phyloP scores from a whole-genome alignment of 2,113 vertebrate genomes.

The Tetrax tetrax region DNA sequence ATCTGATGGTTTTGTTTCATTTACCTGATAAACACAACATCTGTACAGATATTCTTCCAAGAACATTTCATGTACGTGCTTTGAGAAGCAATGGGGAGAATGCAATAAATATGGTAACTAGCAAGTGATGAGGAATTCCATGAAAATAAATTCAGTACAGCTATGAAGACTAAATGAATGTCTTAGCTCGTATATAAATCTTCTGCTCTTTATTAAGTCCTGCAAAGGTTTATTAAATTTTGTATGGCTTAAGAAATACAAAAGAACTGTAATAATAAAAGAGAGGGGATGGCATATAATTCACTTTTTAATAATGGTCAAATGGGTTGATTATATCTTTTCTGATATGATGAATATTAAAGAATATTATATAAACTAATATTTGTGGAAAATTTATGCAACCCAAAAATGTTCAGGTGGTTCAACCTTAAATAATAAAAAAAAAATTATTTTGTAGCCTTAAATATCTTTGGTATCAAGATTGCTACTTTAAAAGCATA shows the following conservation, averaged over 20 bases:
- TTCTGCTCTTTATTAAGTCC: constrained; percentile 73
- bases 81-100: constrained; percentile 40
- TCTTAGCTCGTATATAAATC: constrained; percentile 74
- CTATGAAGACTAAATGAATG: constrained; percentile 55
- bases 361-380: constrained; percentile 38
- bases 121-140: constrained; percentile 56
- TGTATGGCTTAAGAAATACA: constrained; percentile 63
- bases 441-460: neutral
- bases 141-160: constrained; percentile 67
- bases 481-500: neutral
- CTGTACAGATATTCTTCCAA: neutral
- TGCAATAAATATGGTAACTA: constrained; percentile 58
- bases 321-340: constrained; percentile 53
- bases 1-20: neutral
- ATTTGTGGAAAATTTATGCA: constrained; percentile 18
- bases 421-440: neutral
- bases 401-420: neutral
- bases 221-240: constrained; percentile 75
- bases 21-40: neutral
- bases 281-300: constrained; percentile 55
- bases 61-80: constrained; percentile 19
- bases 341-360: constrained; percentile 39
- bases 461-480: neutral
- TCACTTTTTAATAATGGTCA: constrained; percentile 70
- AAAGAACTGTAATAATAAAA: constrained; percentile 67